Evolutionary conservation across 92 coral and sea anemone genomes (phyloP).

Genomic region (Nematostella vectensis): DNA sequence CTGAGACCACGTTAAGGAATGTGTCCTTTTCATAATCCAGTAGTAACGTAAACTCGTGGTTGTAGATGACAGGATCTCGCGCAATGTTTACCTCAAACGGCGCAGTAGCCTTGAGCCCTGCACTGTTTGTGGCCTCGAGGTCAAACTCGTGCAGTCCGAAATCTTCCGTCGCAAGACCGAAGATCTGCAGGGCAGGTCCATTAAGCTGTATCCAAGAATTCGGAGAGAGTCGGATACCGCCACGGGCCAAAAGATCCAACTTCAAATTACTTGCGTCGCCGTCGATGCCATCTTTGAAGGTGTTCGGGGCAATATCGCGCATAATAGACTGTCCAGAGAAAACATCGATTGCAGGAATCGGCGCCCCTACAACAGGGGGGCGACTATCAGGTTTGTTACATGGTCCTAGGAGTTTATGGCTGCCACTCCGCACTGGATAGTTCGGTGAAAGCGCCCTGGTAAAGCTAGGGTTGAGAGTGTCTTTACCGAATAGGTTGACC

Average conservation of each 20-base stretch:
- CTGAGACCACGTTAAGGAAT: constrained; percentile 21
- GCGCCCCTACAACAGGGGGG: constrained; percentile 34
- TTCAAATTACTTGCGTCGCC: constrained; percentile 52
- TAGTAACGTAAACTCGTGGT: constrained; percentile 43
- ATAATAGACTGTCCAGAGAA: constrained; percentile 34
- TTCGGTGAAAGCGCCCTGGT: constrained; percentile 39
- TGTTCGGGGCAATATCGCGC: constrained; percentile 26
- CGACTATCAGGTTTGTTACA: constrained; percentile 25
- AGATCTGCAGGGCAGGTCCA: constrained; percentile 22
- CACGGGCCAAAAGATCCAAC: constrained; percentile 31
- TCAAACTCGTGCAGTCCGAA: constrained; percentile 37
- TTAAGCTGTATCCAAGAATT: constrained; percentile 44
- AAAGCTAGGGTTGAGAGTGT: constrained; percentile 46
- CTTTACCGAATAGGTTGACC: constrained; percentile 17
- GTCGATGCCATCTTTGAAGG: constrained; percentile 63
- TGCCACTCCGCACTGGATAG: constrained; percentile 36
- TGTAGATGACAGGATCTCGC: constrained; percentile 24
- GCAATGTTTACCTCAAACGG: constrained; percentile 39
- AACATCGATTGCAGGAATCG: constrained; percentile 21
- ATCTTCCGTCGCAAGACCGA: constrained; percentile 39
- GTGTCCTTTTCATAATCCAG: constrained; percentile 33
- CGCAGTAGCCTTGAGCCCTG: constrained; percentile 30
- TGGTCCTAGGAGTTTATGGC: constrained; percentile 47
- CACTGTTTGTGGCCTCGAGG: constrained; percentile 53
- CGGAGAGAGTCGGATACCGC: constrained; percentile 14